A percentile compares a stretch with the other conserved stretches of the same genome.
Conservation (phyloP, 2,888 invertebrate species). For the Xestia rhomboidea region DNA sequence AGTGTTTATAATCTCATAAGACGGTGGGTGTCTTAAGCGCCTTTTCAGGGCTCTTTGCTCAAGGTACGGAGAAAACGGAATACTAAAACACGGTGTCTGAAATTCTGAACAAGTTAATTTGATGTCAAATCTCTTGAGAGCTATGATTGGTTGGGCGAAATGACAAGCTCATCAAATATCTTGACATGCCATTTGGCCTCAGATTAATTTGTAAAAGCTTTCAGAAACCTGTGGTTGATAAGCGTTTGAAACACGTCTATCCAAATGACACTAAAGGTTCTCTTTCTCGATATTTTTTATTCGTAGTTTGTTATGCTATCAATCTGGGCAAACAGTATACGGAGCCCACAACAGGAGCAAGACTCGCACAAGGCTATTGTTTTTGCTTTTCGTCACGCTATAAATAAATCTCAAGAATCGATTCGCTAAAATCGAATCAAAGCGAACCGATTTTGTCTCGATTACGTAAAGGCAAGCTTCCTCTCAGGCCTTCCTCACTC, state of each 20-base stretch:
- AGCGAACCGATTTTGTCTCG: conserved; percentile 11
- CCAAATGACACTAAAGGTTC: conserved; percentile 8
- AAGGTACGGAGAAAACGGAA: conserved; percentile 4
- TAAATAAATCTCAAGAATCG: conserved; percentile 19
- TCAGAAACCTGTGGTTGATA: background rate
- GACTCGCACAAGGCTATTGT: background rate
- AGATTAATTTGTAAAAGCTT: background rate
- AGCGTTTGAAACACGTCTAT: background rate
- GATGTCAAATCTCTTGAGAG: conserved; percentile 1
- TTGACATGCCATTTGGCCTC: background rate
- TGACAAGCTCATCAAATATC: background rate
- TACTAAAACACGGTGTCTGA: background rate
- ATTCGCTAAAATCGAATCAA: conserved; percentile 17
- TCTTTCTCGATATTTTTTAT: conserved; percentile 3
- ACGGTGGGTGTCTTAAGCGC: conserved; percentile 18
- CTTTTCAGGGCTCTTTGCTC: conserved; percentile 15
- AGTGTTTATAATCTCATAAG: conserved; percentile 45
- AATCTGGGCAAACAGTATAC: background rate
- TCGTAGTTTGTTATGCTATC: background rate
- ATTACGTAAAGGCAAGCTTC: conserved; percentile 50
- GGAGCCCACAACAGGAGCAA: background rate
- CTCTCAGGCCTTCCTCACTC: conserved; percentile 29
- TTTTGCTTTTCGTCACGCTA: background rate
- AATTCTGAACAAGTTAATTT: conserved; percentile 1
- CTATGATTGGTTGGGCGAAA: background rate